Conservation (phyloP, 2,113 vertebrate species). For the Lepus americanus region DNA sequence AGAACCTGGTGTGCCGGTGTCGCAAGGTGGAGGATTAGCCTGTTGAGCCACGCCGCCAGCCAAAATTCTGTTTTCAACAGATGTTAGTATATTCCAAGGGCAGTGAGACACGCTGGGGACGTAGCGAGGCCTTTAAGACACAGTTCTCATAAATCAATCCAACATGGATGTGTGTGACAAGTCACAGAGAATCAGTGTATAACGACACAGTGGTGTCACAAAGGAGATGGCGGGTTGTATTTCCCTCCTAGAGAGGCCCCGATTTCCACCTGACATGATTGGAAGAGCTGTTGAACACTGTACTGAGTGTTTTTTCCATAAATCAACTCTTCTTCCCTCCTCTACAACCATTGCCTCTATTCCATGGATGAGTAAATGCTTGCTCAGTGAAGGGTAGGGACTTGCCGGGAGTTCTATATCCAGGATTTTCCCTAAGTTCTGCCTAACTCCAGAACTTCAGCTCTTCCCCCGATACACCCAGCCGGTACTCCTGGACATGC, state of each 20-base stretch:
- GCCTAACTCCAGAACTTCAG: neutral
- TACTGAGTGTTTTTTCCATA: neutral
- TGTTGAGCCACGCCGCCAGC: too few species aligned
- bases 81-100: neutral
- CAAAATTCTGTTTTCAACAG: neutral
- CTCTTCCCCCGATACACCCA: neutral
- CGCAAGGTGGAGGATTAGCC: too few species aligned
- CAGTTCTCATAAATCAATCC: neutral
- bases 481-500: neutral
- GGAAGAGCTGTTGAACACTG: neutral
- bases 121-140: neutral
- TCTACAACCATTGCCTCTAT: neutral
- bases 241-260: neutral
- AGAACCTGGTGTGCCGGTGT: too few species aligned
- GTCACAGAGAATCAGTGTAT: neutral
- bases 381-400: constrained; percentile 30
- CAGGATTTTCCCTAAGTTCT: neutral
- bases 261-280: neutral
- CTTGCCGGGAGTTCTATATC: neutral
- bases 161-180: neutral
- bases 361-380: neutral
- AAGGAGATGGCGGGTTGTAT: neutral
- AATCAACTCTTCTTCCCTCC: neutral
- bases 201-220: neutral
- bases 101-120: neutral